Conservation (phyloP, 2,113 vertebrate genomes). For the Pachycephala philippinensis region DNA sequence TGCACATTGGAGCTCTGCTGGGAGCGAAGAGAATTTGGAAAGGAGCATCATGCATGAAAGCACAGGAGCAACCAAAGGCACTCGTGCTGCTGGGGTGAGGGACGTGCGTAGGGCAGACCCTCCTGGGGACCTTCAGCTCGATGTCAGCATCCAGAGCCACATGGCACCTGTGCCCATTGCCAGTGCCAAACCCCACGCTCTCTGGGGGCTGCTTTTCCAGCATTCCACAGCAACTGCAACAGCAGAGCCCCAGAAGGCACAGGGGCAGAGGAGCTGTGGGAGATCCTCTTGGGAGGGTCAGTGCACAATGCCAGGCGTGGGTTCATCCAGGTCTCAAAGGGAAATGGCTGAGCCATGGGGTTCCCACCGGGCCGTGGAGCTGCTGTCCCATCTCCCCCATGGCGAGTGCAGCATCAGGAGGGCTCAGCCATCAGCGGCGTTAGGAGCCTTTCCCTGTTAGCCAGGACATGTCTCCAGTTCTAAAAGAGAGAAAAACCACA, state of each 20-base stretch:
- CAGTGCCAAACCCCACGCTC: background rate
- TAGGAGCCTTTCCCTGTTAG: conserved; percentile 74
- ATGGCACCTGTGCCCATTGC: fast-evolving
- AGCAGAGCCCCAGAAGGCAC: background rate
- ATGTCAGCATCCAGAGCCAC: fast-evolving
- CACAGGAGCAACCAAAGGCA: background rate
- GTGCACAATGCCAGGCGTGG: fast-evolving
- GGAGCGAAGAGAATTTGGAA: background rate
- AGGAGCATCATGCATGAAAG: background rate
- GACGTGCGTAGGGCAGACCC: fast-evolving
- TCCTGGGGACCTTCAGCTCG: fast-evolving
- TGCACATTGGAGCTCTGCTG: fast-evolving
- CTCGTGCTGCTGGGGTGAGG: background rate
- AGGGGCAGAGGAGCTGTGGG: fast-evolving
- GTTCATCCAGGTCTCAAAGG: background rate
- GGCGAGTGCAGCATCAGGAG: background rate
- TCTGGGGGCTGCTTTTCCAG: background rate
- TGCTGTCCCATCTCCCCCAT: fast-evolving
- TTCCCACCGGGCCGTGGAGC: fast-evolving
- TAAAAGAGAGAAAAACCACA: background rate
- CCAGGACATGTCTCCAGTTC: conserved; percentile 74
- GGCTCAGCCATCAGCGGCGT: fast-evolving
- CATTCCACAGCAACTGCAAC: background rate
- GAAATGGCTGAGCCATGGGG: background rate
- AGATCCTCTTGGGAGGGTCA: background rate